Conservation (phyloP, 2,888 invertebrate species). For the Dryocosmus kuriphilus region DNA sequence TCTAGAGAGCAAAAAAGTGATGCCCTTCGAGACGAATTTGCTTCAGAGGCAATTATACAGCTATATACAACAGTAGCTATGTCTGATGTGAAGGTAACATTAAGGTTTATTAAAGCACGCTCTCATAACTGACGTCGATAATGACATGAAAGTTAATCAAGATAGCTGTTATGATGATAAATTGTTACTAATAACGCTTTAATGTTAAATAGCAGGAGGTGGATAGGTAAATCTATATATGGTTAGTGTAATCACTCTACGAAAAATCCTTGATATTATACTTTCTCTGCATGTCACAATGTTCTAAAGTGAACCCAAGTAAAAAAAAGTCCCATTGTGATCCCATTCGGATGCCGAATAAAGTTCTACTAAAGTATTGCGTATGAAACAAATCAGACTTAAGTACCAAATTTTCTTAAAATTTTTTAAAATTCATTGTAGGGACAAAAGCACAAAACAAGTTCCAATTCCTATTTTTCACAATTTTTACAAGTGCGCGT, state of each 20-base stretch:
- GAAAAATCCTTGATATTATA: neutral
- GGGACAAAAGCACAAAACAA: no score
- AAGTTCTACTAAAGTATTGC: no score
- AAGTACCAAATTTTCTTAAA: no score
- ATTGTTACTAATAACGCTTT: neutral
- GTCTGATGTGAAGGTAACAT: neutral
- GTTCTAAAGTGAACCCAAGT: neutral
- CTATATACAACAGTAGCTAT: conserved; percentile 1
- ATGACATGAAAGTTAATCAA: conserved; percentile 1
- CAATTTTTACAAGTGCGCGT: no score
- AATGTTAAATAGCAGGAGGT: neutral
- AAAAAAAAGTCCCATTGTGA: no score
- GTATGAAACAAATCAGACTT: no score
- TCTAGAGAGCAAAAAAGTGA: conserved; percentile 13
- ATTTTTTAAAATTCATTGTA: no score
- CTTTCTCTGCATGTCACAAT: neutral
- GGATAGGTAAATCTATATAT: neutral
- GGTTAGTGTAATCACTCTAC: neutral
- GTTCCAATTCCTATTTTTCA: no score
- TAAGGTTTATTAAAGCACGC: neutral
- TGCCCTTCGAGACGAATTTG: neutral
- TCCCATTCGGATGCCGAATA: no score
- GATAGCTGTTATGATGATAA: neutral
- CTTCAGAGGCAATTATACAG: neutral
- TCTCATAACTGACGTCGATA: neutral